phyloP scores from a whole-genome alignment of 2,797 vertebrate species.

The Halcyon smyrnensis region DNA sequence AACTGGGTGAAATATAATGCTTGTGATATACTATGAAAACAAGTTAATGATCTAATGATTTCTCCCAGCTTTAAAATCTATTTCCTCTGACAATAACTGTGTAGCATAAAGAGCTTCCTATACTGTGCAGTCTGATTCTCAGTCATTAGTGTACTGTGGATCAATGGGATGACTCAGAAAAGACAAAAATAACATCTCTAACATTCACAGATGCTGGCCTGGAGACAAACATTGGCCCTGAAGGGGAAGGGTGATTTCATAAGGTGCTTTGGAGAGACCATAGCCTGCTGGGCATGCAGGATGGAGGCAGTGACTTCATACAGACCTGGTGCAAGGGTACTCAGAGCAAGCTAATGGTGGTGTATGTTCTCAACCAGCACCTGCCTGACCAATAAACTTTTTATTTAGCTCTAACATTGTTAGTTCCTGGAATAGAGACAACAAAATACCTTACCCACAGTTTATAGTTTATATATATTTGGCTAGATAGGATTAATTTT shows the following conservation, averaged over 20 bases:
- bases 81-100: not conserved
- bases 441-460: not conserved
- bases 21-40: slow-evolving; percentile 15
- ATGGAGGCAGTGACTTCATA: not conserved
- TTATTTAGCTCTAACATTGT: not conserved
- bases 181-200: not conserved
- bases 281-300: not conserved
- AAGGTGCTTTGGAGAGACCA: not conserved
- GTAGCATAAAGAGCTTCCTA: not conserved
- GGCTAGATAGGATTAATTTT: not conserved
- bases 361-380: not conserved
- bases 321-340: not conserved
- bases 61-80: slow-evolving; percentile 9
- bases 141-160: not conserved
- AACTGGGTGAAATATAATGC: not conserved
- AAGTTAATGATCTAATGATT: slow-evolving; percentile 34
- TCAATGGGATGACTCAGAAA: not conserved
- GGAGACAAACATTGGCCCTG: not conserved
- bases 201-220: not conserved
- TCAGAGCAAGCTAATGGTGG: not conserved
- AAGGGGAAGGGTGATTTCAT: rapidly evolving
- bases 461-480: not conserved
- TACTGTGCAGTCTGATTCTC: not conserved
- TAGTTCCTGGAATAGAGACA: not conserved
- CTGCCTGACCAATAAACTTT: not conserved